Evolutionary conservation across 2,888 invertebrate species (phyloP), one percentile per base, ranked within the genome.

Genomic region (Tethea ocularis): DNA sequence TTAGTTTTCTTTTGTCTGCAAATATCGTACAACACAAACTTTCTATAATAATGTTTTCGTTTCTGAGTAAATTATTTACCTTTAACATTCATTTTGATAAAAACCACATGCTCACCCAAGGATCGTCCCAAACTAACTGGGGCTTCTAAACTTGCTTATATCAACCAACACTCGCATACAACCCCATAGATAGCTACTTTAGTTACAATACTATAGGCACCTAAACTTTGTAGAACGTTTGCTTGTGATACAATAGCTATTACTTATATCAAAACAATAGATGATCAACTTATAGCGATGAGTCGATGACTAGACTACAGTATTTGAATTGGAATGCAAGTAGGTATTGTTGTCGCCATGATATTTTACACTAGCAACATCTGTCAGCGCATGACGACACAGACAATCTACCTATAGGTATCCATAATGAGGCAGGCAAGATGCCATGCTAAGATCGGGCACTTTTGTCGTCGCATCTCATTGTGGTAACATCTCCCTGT

Each of bases 211-310:
- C n/a, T 46, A 10, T 17, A 20, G 20, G 46, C 20, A 17, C 17
- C 20, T 33, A 36, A 20, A 20, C 33, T 17, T 17, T 29, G 17
- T 26, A 53, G 26, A 33, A 29, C 20, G 23, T 23, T 11, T 24
- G 52, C 22, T 22, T 33, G 36, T 22, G 33, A 15, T 22, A 71
- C 68, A 71, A 68, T 74, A 56, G 58, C 58, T 54, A 56, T n/a
- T n/a, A n/a, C n/a, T 71, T 61, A 67, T 75, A 66, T 69, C 64
- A 71, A 72, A 71, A 76, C 75, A 73, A 74, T 72, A 62, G 67
- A 56, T 57, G 58, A 56, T 59, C 52, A 55, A 63, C 56, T 61
- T n/a, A 52, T n/a, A 52, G 61, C 64, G 61, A 64, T 64, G n/a
- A n/a, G n/a, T n/a, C n/a, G n/a, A n/a, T n/a, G n/a, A n/a, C n/a